Evolutionary conservation across 2,888 invertebrate genomes (phyloP), one percentile per base, ranked within the genome.

Genomic region (Stenichneumon culpator): DNA sequence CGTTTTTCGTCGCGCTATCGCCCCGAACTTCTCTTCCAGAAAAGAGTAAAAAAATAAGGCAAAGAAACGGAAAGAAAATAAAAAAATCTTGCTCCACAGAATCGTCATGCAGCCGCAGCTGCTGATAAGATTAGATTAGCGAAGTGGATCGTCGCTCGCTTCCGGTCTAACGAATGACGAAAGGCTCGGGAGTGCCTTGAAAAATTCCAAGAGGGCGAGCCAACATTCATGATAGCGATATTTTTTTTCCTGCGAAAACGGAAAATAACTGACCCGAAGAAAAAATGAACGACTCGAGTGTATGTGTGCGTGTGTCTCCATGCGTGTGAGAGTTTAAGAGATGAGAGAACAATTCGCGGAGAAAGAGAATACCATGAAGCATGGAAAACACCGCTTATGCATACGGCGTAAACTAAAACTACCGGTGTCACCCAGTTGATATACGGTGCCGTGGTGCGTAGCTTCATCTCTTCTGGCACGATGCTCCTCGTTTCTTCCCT

Each of bases 381-480:
- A 67, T 70, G 69, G 74, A 88, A 87, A 87, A 86, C 87, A 82
- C 83, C 88, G 88, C 87, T 90, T 90, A 91, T 90, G 89, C 90
- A 90, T 90, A 88, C 89, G 84, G 87, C 88, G 89, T 91, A 91
- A 90, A 91, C 90, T 90, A 90, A 90, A 91, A 91, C 87, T 89
- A 89, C 90, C 88, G 84, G 91, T 91, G 89, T 90, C 90, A 89
- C 88, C 88, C 87, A 14, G 88, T 87, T 91, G 90, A 91, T 91
- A 90, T 89, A 91, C 44, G 14, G 14, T 57, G 19, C 22, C 57
- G 9, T 86, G 86, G 90, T 32, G 39, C 65, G 67, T 44, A 44
- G 67, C 63, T 69, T 52, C 57, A 14, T 57, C 57, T 57, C 63
- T 70, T 39, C 75, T 32, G 63, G 75, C 50, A 67, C 47, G 44